Base-by-base conservation (phyloP, 37 sponge, comb jelly and placozoan species). In the Cladorhizidae sp. region DNA sequence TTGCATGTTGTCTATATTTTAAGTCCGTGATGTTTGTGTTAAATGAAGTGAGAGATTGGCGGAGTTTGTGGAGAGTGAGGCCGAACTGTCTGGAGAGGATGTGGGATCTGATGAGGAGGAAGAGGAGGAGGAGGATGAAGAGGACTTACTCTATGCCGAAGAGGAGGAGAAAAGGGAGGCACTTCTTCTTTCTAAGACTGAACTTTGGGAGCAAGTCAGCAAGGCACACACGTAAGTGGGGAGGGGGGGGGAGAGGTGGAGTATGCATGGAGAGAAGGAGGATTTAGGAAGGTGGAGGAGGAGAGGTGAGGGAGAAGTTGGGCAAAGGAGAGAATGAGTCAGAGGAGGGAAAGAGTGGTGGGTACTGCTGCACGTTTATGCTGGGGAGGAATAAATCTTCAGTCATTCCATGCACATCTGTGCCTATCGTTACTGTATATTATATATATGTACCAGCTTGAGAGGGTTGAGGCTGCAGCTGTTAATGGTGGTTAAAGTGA, bases 41-140 rank as follows among this genome's bases (percentile, higher is more conserved):
- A n/a, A n/a, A n/a, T 82, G 33, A 23, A 90, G 90, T 56, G 87
- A 87, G 36, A 77, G 85, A 18, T 72, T 92, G 36, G 79, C 80
- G 12, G 88, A 92, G 59, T 95, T 95, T 87, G 88, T 89, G 38
- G 96, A 95, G 82, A 77, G 80, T 76, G 96, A 95, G 68, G 96
- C 96, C 22, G 96, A 95, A 83, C 77, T 95, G 38, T 95, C 96
- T 22, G 96, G 96, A 2, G 73, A 74, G 42, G 96, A 95, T 41
- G 79, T 89, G 64, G 88, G 87, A 0, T 64, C 83, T 1, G 93
- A 88, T 36, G 67, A 45, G 0, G 95, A 83, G 37, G 81, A 81
- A 17, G 88, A 90, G 17, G 73, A 50, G 6, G 76, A 64, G 51
- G 83, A 78, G 3, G 68, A 70, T 22, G 92, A 71, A 43, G 87